phyloP scores from a whole-genome alignment of 2,888 invertebrate genomes.

The Acronicta leporina region DNA sequence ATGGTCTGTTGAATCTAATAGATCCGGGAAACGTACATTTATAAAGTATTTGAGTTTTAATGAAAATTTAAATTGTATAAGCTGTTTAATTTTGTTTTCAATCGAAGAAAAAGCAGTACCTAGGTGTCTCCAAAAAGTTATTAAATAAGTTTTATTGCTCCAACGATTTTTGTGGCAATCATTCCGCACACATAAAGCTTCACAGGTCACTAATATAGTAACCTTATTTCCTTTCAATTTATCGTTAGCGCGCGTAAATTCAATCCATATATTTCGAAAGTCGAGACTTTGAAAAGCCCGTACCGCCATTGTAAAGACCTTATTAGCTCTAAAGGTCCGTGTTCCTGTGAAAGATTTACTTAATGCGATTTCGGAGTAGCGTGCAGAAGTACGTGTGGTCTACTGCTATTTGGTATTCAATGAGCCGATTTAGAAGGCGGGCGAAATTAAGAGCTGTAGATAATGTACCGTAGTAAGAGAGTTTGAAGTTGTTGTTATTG shows the following conservation, averaged over 20 bases:
- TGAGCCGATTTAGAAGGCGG: constrained; percentile 71
- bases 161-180: constrained; percentile 34
- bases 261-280: constrained; percentile 57
- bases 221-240: constrained; percentile 51
- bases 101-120: not conserved
- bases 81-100: not conserved
- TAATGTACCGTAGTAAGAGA: constrained; percentile 51
- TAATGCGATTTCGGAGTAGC: constrained; percentile 74
- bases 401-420: constrained; percentile 76
- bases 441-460: constrained; percentile 47
- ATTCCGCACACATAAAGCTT: constrained; percentile 24
- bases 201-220: constrained; percentile 43
- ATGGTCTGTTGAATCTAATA: too few relatives aligned
- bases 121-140: constrained; percentile 6
- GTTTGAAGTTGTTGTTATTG: constrained; percentile 23
- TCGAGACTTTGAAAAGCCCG: constrained; percentile 57
- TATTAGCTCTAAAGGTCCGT: constrained; percentile 74
- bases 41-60: too few relatives aligned
- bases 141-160: constrained; percentile 24
- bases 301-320: constrained; percentile 69
- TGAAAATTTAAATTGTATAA: too few relatives aligned
- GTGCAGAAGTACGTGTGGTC: constrained; percentile 72
- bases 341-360: constrained; percentile 73
- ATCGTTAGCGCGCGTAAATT: constrained; percentile 48
- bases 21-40: too few relatives aligned